Evolutionary conservation across 1,140 invertebrate genomes (phyloP), one percentile per base, ranked within the genome.

Genomic region (Pogonognathellus flavescens): DNA sequence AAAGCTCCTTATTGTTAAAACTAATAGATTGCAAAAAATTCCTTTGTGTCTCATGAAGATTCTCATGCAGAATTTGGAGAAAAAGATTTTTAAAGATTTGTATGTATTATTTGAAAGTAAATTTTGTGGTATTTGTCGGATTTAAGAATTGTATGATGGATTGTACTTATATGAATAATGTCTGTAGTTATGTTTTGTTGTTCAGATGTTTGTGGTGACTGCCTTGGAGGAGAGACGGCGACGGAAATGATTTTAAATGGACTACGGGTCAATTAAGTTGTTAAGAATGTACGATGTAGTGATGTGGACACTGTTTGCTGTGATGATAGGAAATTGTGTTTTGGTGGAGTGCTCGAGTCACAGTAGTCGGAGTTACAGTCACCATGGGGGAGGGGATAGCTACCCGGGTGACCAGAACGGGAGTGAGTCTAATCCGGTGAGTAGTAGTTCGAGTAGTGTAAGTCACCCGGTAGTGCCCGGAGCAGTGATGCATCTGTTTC

Each of bases 391-490:
- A 6, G 2, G 6, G 31, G 31, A 41, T 1, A 60, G 80, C 59
- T 20, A 49, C 72, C n/a, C 13, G 49, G n/a, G 52, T 41, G 41
- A 60, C 18, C 57, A 66, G 57, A 66, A 52, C 62, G 70, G 70
- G 14, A 76, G 70, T 76, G 70, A 76, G 70, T 76, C 70, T 76
- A 76, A 31, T 31, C 70, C 25, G 76, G 72, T 59, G 55, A 57
- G 20, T 41, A 60, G 66, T 62, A 52, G 60, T 20, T 87, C 25
- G 55, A 57, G 20, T 41, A 60, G 66, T 62, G 59, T 80, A 49
- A 88, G 86, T 85, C 88, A 89, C 80, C 88, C 87, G 80, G 87
- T 88, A 25, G 82, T 85, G 14, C 86, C 87, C 9, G 88, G 88
- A 22, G 83, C 86, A 25, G 87, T 85, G 5, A 84, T 88, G 76